Conservation (phyloP, 2,113 vertebrate species). For the Rhombomys opimus region DNA sequence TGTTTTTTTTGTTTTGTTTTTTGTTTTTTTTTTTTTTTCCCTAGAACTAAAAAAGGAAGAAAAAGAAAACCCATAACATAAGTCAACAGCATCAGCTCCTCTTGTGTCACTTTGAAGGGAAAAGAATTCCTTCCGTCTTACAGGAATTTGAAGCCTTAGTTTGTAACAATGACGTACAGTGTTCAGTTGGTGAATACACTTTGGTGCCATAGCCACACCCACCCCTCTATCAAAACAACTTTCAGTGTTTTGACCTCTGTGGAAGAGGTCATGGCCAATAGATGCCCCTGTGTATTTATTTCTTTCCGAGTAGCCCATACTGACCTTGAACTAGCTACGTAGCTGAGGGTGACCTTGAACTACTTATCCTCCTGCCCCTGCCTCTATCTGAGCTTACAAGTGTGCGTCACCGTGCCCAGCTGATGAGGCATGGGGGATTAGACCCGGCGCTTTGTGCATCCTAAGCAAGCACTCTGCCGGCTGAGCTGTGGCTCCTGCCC, state of each 20-base stretch:
- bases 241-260: background rate
- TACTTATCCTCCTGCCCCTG: background rate
- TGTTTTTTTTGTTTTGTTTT: too few species aligned
- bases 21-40: background rate
- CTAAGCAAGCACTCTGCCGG: background rate
- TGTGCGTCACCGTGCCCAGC: rapidly evolving
- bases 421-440: background rate
- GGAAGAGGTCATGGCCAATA: background rate
- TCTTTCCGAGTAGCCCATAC: background rate
- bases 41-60: slow-evolving; percentile 39
- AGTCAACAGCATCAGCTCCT: background rate
- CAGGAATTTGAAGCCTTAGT: background rate
- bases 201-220: background rate
- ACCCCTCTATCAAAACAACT: background rate
- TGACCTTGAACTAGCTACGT: background rate
- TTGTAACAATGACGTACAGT: background rate
- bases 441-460: background rate
- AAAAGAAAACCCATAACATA: background rate
- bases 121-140: background rate
- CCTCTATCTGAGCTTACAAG: background rate
- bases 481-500: background rate
- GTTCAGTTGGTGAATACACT: background rate
- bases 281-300: background rate
- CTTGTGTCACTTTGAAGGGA: background rate
- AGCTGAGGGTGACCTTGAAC: background rate